Percentiles rank a stretch among this genome's conserved stretches.
These are phyloP conservation scores for Pachycephus smyrnensis DNA, from an alignment of 2,888 invertebrate genomes.

Conservation along the genomic window DNA sequence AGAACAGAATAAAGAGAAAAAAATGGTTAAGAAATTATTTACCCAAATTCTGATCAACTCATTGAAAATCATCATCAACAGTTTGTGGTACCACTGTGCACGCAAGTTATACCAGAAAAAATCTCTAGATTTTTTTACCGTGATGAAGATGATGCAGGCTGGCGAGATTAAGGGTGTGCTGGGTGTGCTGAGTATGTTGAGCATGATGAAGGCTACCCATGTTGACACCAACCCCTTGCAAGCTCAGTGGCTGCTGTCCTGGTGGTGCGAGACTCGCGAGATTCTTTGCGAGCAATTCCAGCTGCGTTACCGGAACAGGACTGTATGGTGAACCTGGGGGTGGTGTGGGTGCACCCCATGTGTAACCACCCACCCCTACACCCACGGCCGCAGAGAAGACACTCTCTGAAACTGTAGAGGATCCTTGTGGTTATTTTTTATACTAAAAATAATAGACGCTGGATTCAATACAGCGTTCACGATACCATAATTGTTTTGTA, in stretches of 20 bases:
- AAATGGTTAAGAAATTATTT: conserved; percentile 1
- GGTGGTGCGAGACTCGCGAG: conserved; percentile 59
- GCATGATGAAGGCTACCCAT: conserved; percentile 61
- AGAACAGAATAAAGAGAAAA: neutral
- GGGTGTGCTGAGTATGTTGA: conserved; percentile 54
- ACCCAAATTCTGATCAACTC: neutral
- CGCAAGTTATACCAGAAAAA: neutral
- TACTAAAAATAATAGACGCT: neutral
- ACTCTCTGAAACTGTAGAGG: conserved; percentile 74
- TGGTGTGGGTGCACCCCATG: conserved; percentile 77
- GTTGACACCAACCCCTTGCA: conserved; percentile 61
- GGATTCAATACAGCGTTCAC: too few species aligned
- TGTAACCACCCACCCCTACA: conserved; percentile 68
- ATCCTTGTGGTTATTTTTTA: neutral
- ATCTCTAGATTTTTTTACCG: conserved; percentile 41
- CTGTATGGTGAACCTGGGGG: conserved; percentile 76
- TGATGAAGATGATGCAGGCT: conserved; percentile 63
- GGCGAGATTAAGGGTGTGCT: conserved; percentile 58
- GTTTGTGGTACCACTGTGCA: neutral
- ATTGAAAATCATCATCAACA: neutral
- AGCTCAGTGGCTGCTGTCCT: conserved; percentile 57
- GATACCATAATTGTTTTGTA: too few species aligned
- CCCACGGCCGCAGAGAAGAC: conserved; percentile 73
- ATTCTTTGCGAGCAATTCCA: conserved; percentile 72
- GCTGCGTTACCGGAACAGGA: conserved; percentile 76